Evolutionary conservation across 2,797 vertebrate species (phyloP).

Genomic region (Melanotaenia boesemani): DNA sequence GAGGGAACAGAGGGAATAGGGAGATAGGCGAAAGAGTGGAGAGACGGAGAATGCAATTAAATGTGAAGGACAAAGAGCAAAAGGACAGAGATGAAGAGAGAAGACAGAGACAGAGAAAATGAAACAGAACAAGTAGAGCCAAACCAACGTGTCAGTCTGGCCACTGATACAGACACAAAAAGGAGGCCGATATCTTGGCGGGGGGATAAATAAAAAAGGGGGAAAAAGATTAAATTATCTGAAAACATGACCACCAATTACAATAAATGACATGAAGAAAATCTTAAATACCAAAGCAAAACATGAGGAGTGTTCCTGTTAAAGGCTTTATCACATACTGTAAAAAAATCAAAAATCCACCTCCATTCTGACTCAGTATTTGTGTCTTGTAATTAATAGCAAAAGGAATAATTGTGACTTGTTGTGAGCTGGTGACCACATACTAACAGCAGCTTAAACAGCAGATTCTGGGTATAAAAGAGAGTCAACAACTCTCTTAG

Average conservation of each 20-base stretch:
- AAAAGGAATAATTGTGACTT: slow-evolving; percentile 4
- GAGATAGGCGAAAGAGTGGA: slow-evolving; percentile 12
- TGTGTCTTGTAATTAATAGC: neutral
- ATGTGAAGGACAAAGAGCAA: slow-evolving; percentile 44
- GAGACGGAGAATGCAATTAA: slow-evolving; percentile 45
- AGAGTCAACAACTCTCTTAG: slow-evolving; percentile 3
- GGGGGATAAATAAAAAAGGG: neutral
- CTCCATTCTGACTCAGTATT: neutral
- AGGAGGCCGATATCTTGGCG: neutral
- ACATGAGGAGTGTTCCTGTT: neutral
- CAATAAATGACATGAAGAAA: neutral
- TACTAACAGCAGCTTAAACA: neutral
- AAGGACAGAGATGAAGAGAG: slow-evolving; percentile 17
- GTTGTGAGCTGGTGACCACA: neutral
- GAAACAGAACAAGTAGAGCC: slow-evolving; percentile 18
- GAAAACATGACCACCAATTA: slow-evolving; percentile 20
- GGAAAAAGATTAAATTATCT: neutral
- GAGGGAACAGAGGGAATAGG: neutral
- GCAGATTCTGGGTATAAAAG: slow-evolving; percentile 8
- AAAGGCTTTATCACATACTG: slow-evolving; percentile 5
- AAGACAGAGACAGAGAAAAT: slow-evolving; percentile 16
- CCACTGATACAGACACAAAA: neutral
- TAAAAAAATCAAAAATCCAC: no score
- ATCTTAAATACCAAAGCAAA: neutral
- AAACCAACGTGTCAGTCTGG: neutral